phyloP scores from a whole-genome alignment of 2,888 invertebrate species.

The Apotomis turbidana region DNA sequence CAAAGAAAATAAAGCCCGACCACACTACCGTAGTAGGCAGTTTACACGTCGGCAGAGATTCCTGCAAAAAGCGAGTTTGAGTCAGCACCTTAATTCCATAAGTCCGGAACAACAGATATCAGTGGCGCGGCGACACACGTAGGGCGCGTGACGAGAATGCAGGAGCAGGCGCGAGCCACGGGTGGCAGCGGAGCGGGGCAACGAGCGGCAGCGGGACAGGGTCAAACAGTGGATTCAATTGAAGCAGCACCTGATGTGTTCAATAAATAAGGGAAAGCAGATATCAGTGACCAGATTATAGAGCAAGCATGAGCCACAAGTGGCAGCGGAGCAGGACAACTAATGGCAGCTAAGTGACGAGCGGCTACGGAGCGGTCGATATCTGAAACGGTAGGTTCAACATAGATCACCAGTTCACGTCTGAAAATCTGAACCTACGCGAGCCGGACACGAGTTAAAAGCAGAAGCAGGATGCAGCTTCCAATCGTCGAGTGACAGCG shows the following conservation, averaged over 20 bases:
- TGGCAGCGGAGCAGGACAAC: constrained; percentile 1
- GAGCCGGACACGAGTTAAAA: too few relatives aligned
- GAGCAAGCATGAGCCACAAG: neutral
- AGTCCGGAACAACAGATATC: constrained; percentile 41
- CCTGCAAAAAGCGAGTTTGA: constrained; percentile 20
- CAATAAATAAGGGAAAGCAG: too few relatives aligned
- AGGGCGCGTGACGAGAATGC: constrained; percentile 32
- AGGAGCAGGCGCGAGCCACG: neutral
- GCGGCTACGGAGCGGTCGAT: too few relatives aligned
- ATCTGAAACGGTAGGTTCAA: too few relatives aligned
- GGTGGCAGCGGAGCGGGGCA: constrained; percentile 3
- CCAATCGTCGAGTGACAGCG: too few relatives aligned
- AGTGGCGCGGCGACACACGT: constrained; percentile 27
- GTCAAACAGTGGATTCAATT: too few relatives aligned
- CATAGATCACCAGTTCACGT: too few relatives aligned
- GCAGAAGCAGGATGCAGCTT: too few relatives aligned
- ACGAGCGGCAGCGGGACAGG: too few relatives aligned
- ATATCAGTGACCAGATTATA: constrained; percentile 25
- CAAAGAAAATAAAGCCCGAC: constrained; percentile 24
- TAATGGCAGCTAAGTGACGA: too few relatives aligned
- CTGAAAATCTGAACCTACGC: too few relatives aligned
- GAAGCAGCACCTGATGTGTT: too few relatives aligned
- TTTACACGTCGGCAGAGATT: constrained; percentile 35
- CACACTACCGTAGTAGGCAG: constrained; percentile 29
- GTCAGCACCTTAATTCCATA: constrained; percentile 41